Percentiles rank a stretch among this genome's conserved stretches.
These are phyloP conservation scores for Ctena decussata DNA, from an alignment of 2,888 invertebrate species.

Conservation along the genomic window DNA sequence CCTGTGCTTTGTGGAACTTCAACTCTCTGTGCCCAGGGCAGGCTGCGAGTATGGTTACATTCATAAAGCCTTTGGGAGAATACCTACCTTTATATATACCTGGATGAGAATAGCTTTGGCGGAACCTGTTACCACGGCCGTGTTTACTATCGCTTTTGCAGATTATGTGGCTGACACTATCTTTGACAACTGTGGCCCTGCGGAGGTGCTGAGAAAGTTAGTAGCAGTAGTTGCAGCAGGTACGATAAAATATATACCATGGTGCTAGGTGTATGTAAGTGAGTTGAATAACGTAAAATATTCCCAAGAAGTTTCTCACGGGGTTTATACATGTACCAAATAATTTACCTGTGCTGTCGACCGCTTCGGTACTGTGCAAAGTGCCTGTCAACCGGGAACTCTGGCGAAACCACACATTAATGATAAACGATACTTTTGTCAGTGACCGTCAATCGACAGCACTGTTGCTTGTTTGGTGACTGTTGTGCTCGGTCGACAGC, in stretches of 20 bases:
- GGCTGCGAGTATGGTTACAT: constrained; percentile 77
- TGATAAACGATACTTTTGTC: no score
- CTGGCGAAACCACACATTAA: no score
- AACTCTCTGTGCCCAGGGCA: constrained; percentile 69
- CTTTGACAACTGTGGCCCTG: constrained; percentile 70
- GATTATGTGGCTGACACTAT: constrained; percentile 71
- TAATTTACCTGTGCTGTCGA: no score
- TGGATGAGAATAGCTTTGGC: constrained; percentile 77
- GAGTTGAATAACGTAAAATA: no score
- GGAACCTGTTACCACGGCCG: constrained; percentile 80
- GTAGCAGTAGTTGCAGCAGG: constrained; percentile 76
- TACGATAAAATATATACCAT: constrained; percentile 43
- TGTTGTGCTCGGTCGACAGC: no score
- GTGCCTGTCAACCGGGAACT: no score
- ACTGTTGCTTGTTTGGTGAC: no score
- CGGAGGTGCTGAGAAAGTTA: constrained; percentile 64
- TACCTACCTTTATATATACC: constrained; percentile 72
- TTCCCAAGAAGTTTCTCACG: no score
- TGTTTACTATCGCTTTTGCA: constrained; percentile 71
- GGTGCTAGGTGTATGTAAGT: no score
- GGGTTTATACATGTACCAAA: no score
- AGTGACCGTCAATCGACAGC: no score
- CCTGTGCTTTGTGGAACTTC: constrained; percentile 73
- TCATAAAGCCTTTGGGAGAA: constrained; percentile 72
- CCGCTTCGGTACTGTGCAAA: no score